Evolutionary conservation across 2,797 vertebrate species (phyloP), one percentile per base, ranked within the genome.

Genomic region (Microctenopoma lineatum): DNA sequence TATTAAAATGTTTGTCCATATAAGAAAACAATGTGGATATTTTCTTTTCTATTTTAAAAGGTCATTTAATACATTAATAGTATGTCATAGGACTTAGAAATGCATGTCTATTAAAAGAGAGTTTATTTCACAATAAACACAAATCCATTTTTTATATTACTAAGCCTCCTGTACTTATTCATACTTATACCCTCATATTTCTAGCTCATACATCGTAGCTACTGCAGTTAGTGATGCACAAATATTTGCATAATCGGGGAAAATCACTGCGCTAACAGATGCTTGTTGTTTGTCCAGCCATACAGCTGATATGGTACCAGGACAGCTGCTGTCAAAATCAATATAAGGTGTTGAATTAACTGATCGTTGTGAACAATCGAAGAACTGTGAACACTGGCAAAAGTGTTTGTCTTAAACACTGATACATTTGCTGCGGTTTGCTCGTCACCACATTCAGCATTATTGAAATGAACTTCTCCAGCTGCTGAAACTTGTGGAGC

Each of bases 241-340:
- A 42, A 42, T 18, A 18, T 45, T 45, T 45, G 16, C 42, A n/a
- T 18, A n/a, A n/a, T 18, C 16, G 7, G 16, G 42, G 42, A n/a
- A 45, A 45, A 18, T 62, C 15, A 21, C 11, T 36, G 38, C 36
- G 39, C 8, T 44, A 38, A 67, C 48, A 60, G 44, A 64, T 70
- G 72, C 56, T 65, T 72, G 5, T 13, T 64, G 21, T 68, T 73
- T 73, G 26, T 48, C 18, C 21, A 63, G 44, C 54, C 26, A 47
- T 16, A 9, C 10, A 57, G 34, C 53, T 69, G 65, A 66, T 53
- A 39, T 7, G n/a, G 27, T 11, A 16, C 12, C 9, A 18, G 13
- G 25, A 58, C 42, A 51, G 29, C 56, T 38, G 53, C 61, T 60
- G 16, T 47, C 5, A 59, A 62, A 34, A 66, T 63, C 16, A 26